Conservation (phyloP, 1,140 invertebrate genomes). For the Monomorium pharaonis region DNA sequence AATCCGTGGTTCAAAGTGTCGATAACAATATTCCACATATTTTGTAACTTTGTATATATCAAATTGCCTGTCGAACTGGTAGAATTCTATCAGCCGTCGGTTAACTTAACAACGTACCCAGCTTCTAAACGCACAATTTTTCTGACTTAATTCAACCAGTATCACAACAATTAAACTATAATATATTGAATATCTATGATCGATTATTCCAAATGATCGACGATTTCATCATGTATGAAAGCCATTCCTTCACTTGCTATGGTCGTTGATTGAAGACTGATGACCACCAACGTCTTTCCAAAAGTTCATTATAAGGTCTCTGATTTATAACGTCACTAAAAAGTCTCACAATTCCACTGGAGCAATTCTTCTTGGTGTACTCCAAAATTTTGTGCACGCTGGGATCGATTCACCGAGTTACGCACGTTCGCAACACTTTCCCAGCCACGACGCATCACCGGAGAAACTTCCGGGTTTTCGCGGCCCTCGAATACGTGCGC, state of each 20-base stretch:
- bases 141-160: not conserved
- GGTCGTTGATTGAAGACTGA: not conserved
- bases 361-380: not conserved
- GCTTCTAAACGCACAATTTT: not conserved
- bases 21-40: slow-evolving; percentile 1
- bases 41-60: not conserved
- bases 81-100: slow-evolving; percentile 18
- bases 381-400: not conserved
- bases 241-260: not conserved
- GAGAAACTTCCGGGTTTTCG: slow-evolving; percentile 22
- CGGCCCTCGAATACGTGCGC: slow-evolving; percentile 31
- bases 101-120: not conserved
- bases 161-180: slow-evolving; percentile 19
- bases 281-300: not conserved
- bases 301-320: not conserved
- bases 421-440: slow-evolving; percentile 18
- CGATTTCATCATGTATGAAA: not conserved
- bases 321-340: not conserved
- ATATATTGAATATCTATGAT: not conserved
- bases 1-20: not conserved
- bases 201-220: not conserved
- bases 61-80: not conserved
- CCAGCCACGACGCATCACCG: slow-evolving; percentile 13
- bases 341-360: not conserved
- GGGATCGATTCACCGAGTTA: not conserved